Percentiles rank a stretch among this genome's conserved stretches.
Conservation (phyloP, 2,113 vertebrate genomes). For the Scytalopus superciliaris region DNA sequence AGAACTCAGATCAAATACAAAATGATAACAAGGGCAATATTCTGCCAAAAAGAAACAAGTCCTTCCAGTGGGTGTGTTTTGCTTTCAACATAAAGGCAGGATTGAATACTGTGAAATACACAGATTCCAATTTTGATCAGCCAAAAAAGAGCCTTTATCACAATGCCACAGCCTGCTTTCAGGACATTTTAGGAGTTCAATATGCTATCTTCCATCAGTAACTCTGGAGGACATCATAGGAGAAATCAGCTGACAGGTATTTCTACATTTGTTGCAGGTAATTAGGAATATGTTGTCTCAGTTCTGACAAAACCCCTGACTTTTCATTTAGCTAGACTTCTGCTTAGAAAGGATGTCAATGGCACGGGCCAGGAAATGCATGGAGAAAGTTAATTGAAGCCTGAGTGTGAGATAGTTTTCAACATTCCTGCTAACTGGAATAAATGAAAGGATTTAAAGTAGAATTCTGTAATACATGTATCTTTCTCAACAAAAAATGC, state of each 20-base stretch:
- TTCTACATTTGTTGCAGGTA: not conserved
- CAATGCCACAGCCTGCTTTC: not conserved
- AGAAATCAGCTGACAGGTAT: not conserved
- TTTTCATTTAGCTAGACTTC: not conserved
- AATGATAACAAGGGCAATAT: not conserved
- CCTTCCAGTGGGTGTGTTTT: not conserved
- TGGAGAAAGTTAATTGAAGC: not conserved
- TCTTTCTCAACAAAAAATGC: not conserved
- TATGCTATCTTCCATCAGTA: not conserved
- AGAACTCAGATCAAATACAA: not conserved
- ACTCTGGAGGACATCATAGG: not conserved
- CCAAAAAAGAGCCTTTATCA: not conserved
- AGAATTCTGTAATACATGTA: not conserved
- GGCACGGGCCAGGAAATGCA: not conserved
- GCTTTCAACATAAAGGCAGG: not conserved
- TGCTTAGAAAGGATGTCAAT: not conserved
- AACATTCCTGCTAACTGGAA: not conserved
- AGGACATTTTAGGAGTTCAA: not conserved
- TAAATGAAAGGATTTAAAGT: not conserved
- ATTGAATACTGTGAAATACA: not conserved
- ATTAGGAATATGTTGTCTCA: not conserved
- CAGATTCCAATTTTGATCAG: not conserved
- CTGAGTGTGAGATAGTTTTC: not conserved
- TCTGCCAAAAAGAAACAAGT: not conserved
- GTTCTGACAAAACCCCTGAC: not conserved